Base-by-base conservation (phyloP, 92 coral and sea anemone species). In the Porites rus region DNA sequence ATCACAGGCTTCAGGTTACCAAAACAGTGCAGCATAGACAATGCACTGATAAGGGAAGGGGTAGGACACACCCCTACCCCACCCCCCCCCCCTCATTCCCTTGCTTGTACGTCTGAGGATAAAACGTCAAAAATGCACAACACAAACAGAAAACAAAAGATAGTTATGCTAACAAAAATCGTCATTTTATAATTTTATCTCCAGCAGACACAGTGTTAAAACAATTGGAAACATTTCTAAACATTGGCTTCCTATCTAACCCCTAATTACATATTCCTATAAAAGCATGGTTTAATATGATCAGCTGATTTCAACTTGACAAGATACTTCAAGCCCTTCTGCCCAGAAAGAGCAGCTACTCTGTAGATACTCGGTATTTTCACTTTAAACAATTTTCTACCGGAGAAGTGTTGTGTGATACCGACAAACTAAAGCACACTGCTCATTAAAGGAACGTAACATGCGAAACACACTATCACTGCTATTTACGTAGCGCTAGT, bases 231-330 rank as follows among this genome's bases (percentile, higher is more conserved):
- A 43, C 8, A n/a, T 63, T 4, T 78, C 62, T 16, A 28, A 46
- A 73, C 77, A 18, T 25, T 25, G 16, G 18, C 58, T 51, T 18
- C 13, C 75, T 60, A 38, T 56, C 70, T 69, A 69, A 56, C 58
- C 6, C 77, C 58, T 70, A 58, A 80, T 31, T 69, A 25, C 76
- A 58, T 8, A 52, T 69, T 38, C 61, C 19, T 58, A 28, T 60
- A 56, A 59, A 81, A 56, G 58, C 28, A 19, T 7, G 85, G 71
- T 70, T 81, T 69, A 70, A 81, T 81, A 81, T 70, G 25, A 43
- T 59, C 86, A 81, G 38, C 38, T 70, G 20, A 17, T 70, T 14
- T 31, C 66, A 67, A 25, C 85, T 59, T 69, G 1, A 18, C 18
- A 74, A 74, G 43, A 20, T 18, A n/a, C 13, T 20, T n/a, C 14